Evolutionary conservation across 1,140 invertebrate species (phyloP), one percentile per base, ranked within the genome.

Genomic region (Bombus cullumanus): DNA sequence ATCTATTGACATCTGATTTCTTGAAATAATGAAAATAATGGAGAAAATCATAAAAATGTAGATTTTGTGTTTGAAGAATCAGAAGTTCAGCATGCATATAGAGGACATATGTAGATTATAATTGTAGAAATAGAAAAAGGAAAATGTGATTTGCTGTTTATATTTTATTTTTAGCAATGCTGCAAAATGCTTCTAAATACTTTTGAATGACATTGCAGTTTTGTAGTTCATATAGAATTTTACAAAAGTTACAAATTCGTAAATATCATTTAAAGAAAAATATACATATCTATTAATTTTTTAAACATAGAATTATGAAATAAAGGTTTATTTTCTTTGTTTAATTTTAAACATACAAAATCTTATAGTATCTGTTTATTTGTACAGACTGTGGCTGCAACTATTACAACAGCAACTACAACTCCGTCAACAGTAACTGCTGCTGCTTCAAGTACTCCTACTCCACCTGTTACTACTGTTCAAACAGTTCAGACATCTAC

Each of bases 301-400:
- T 28, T 34, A 5, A 47, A 66, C n/a, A 18, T 25, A 37, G 34
- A 41, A 12, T 31, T 76, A 41, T 66, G 1, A 47, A 69, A 34
- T 18, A 34, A 43, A 25, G 41, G 4, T 37, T 73, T 73, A 15
- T 28, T 9, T 73, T 39, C 39, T 25, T 77, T 64, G 39, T 75
- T 78, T 77, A 81, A 9, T 62, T 53, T 79, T n/a, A 87, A 41
- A 43, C 13, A 6, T 18, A 8, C 10, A 68, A 31, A 68, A 85
- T 83, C 25, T 74, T 73, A 85, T 76, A 82, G 83, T 53, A 34
- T 76, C 66, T 75, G 5, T 62, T 73, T 78, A 78, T 82, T 86
- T 39, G 68, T 83, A 87, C 75, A 95, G 94, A 94, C 94, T 80
- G 94, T 94, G 77, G 93, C 94, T 73, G 90, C 94, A 43, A 93